A percentile compares a stretch with the other conserved stretches of the same genome.
These are phyloP conservation scores for Stegostoma tigrinum DNA, from an alignment of 2,113 vertebrate species.

Conservation along the genomic window DNA sequence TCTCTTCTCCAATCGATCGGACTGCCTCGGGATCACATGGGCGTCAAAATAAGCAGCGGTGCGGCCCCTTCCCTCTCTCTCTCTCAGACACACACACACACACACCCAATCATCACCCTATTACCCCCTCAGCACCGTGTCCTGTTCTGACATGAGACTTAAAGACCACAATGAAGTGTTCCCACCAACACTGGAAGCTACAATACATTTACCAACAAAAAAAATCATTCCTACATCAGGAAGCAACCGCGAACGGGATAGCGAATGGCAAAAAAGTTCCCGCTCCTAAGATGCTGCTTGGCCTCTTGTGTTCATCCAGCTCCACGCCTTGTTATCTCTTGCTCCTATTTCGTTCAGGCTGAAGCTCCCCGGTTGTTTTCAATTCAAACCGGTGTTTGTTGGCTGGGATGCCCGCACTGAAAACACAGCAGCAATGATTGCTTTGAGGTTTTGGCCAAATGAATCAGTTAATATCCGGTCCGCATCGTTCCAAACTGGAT, in stretches of 20 bases:
- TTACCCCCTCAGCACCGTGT: neutral
- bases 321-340: too few species aligned
- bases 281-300: too few species aligned
- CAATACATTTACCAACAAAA: neutral
- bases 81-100: neutral
- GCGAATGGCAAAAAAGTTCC: neutral
- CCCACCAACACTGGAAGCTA: neutral
- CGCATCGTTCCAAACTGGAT: neutral
- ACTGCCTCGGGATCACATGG: conserved; percentile 28
- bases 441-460: neutral
- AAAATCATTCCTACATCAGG: neutral
- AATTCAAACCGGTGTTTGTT: neutral
- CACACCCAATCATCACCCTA: too few species aligned
- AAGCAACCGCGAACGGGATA: neutral
- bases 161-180: neutral
- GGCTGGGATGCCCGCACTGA: neutral
- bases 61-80: neutral
- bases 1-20: conserved; percentile 28
- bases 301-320: too few species aligned
- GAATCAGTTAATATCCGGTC: neutral
- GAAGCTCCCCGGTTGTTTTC: neutral
- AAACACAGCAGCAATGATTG: neutral
- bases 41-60: neutral
- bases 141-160: neutral
- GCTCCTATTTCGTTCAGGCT: neutral